Evolutionary conservation across 2,888 invertebrate genomes (phyloP), one percentile per base, ranked within the genome.

Genomic region (Patella ulyssiponensis): DNA sequence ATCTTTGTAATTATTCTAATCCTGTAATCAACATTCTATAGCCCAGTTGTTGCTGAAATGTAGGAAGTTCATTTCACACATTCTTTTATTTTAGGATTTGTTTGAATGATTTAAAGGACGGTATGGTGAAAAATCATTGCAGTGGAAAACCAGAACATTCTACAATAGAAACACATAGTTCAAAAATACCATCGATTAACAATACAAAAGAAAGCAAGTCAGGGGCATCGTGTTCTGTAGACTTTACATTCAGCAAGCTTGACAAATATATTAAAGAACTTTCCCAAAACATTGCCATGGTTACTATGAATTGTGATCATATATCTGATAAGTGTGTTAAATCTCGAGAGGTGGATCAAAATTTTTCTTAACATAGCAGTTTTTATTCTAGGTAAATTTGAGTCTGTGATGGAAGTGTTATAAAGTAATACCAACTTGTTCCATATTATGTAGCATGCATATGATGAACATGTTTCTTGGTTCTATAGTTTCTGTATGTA

Each of bases 211-310:
- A 64, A 20, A 64, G 64, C 20, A 64, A 64, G 44, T 9, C 44
- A 44, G 44, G 44, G 44, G 0, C 44, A 44, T 44, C 44, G 5
- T 44, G 44, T 64, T 64, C 64, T 23, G 23, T 64, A 14, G 64
- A 64, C 11, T 64, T 23, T 64, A 23, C 23, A 4, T 64, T 86
- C n/a, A 81, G 83, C 33, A 84, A 85, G 75, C 81, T 86, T 4
- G 86, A 86, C 58, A 83, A 84, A 44, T 85, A 84, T 69, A 79
- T 84, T 15, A 85, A 83, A 51, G 86, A 86, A 64, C 74, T 86
- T 64, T 80, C 81, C 27, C 79, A 83, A 33, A 72, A 71, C 56
- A 69, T 85, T 44, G 71, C 82, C 2, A 72, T 79, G 23, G 76
- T 85, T 15, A 79, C 79, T 11, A 73, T 81, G 20, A 83, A 83